phyloP scores from a whole-genome alignment of 2,113 vertebrate species.

The Brachyhypopomus gauderio region DNA sequence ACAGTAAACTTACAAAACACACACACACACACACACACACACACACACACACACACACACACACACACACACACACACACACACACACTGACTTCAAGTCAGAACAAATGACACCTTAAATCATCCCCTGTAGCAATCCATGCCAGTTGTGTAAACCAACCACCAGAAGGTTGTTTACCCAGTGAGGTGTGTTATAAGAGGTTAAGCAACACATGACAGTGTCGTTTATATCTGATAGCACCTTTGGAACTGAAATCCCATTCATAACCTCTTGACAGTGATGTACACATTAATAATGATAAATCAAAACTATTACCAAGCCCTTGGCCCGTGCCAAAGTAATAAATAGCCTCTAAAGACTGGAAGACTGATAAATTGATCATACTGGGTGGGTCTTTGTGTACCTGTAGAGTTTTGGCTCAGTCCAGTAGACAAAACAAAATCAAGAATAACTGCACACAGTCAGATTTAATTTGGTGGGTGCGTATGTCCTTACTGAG shows the following conservation, averaged over 20 bases:
- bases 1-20: no score
- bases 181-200: background rate
- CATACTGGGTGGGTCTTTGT: background rate
- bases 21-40: no score
- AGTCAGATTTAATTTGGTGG: no score
- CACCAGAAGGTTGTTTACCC: background rate
- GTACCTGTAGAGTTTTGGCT: no score
- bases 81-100: background rate
- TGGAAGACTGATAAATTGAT: background rate
- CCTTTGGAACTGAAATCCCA: background rate
- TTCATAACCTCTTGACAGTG: background rate
- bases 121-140: background rate
- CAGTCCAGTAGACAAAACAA: no score
- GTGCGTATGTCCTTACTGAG: no score
- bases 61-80: no score
- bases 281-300: background rate
- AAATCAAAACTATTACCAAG: background rate
- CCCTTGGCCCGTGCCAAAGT: background rate
- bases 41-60: no score
- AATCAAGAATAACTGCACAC: no score
- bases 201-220: background rate
- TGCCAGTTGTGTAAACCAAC: background rate
- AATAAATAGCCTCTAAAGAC: background rate
- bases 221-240: background rate
- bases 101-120: background rate